Evolutionary conservation across 2,113 vertebrate genomes (phyloP), one percentile per base, ranked within the genome.

Genomic region (Neodontobutis hainanensis): DNA sequence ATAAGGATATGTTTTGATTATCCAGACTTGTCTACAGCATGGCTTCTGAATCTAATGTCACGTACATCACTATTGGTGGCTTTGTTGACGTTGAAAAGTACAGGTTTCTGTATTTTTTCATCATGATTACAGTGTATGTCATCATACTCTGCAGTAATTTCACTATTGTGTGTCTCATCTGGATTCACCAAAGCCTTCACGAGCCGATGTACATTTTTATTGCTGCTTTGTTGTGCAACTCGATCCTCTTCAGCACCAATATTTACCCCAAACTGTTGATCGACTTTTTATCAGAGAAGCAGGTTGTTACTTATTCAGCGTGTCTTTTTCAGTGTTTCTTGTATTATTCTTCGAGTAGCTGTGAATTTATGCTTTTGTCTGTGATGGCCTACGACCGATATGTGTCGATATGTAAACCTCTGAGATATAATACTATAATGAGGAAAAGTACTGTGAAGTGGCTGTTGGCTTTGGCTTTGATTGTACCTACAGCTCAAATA

Each of bases 141-240:
- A 35, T 77, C 1, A 75, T 83, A n/a, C n/a, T 81, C 0, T 73
- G 57, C 27, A 35, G 53, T 65, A 86, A 86, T 50, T 61, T 10
- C 0, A 71, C 59, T 0, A 65, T 81, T 14, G 14, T 83, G 0
- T 78, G 8, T 4, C 40, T 82, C 0, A 70, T 82, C 5, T 59
- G 61, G 52, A 42, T 44, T 42, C 58, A 75, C 2, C 19, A 64
- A 51, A 64, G 8, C 42, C 70, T 85, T 5, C 80, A 85, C 15
- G 65, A 85, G 32, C 82, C 82, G 0, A 82, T 85, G 78, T 85
- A 85, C 43, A 61, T 85, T 2, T 81, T 82, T 8, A 78, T 85
- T 38, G 80, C 84, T n/a, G 84, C 77, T 19, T 42, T 85, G 61
- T 15, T 78, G 4, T 1, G 67, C 0, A 85, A 85, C 65, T 78